Conservation (phyloP, 2,113 vertebrate genomes). For the Guaruba guarouba region DNA sequence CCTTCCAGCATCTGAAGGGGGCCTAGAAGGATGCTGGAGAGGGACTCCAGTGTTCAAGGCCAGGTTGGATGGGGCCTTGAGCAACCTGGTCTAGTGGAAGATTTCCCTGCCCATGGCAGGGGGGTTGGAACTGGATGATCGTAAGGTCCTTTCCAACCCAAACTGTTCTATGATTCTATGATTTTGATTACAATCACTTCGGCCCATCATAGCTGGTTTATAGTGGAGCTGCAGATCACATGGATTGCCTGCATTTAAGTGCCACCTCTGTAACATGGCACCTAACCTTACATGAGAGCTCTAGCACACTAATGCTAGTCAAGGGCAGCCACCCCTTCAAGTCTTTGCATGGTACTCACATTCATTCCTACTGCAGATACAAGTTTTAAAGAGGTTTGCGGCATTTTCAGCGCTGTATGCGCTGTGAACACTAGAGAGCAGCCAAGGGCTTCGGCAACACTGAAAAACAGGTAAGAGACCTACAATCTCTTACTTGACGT, state of each 20-base stretch:
- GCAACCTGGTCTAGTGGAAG: not conserved
- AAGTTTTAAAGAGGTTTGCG: not conserved
- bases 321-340: not conserved
- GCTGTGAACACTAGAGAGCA: conserved; percentile 42
- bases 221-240: not conserved
- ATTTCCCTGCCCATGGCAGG: not conserved
- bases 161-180: not conserved
- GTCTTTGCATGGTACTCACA: not conserved
- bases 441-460: not conserved
- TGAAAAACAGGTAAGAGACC: not conserved
- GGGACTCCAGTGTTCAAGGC: not conserved
- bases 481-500: not conserved
- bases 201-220: not conserved
- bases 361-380: not conserved
- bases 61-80: not conserved
- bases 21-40: not conserved
- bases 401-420: not conserved
- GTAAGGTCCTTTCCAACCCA: not conserved
- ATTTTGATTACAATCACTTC: accelerated
- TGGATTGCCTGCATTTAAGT: accelerated
- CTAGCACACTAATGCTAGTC: not conserved
- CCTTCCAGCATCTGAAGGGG: not conserved
- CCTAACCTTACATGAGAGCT: not conserved
- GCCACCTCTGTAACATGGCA: too few species aligned
- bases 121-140: not conserved